phyloP scores from a whole-genome alignment of 2,888 invertebrate species.

The Drosophila antonietae region DNA sequence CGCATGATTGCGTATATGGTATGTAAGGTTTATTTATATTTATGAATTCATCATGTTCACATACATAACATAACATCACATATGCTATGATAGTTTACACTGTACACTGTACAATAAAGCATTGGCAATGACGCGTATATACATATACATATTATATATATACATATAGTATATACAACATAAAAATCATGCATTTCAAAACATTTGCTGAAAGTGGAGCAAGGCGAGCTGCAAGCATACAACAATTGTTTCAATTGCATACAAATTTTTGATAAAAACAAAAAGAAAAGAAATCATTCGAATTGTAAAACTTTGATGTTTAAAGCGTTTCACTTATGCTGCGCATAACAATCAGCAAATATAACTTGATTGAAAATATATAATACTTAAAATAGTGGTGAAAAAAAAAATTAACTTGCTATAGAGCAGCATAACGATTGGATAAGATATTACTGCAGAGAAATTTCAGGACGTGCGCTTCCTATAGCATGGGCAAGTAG shows the following conservation, averaged over 20 bases:
- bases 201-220: constrained; percentile 9
- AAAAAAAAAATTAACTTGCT: background rate
- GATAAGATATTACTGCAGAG: background rate
- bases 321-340: too few species aligned
- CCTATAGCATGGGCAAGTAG: too few species aligned
- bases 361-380: background rate
- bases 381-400: background rate
- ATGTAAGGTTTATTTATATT: constrained; percentile 76
- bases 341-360: background rate
- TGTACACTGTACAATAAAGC: constrained; percentile 39
- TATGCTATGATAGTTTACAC: constrained; percentile 30
- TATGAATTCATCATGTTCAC: constrained; percentile 73
- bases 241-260: constrained; percentile 8
- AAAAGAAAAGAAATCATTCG: background rate
- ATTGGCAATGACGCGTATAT: constrained; percentile 8
- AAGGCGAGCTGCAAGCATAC: background rate
- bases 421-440: background rate
- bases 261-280: constrained; percentile 5
- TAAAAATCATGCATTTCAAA: constrained; percentile 56
- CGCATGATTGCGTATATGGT: constrained; percentile 67
- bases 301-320: background rate
- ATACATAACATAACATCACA: constrained; percentile 8
- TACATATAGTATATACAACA: background rate
- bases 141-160: background rate
- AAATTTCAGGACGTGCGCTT: too few species aligned